These are phyloP conservation scores for Anaspis maculata DNA, from an alignment of 2,888 invertebrate genomes.

Conservation along the genomic window DNA sequence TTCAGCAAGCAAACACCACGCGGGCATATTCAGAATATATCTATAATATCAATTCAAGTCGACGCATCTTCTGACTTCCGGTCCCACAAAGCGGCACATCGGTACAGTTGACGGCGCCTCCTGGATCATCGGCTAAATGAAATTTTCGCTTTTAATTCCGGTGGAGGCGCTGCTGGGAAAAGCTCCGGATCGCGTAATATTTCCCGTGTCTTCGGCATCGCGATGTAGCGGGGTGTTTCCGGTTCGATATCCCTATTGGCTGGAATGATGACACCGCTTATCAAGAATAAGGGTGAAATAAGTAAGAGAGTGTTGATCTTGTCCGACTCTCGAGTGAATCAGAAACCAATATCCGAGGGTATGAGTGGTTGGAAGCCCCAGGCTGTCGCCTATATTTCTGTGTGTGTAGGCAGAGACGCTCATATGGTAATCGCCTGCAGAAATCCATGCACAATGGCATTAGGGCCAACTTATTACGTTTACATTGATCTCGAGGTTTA, in stretches of 20 bases:
- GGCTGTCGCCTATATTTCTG: slow-evolving; percentile 24
- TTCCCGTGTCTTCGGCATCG: too few species aligned
- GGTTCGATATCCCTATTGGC: too few species aligned
- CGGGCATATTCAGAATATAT: slow-evolving; percentile 12
- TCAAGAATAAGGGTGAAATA: slow-evolving; percentile 21
- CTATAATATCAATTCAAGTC: slow-evolving; percentile 11
- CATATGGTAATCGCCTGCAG: slow-evolving; percentile 44
- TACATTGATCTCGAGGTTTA: slow-evolving; percentile 45
- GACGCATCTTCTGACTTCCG: slow-evolving; percentile 13
- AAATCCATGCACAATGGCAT: slow-evolving; percentile 43
- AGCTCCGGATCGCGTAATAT: slow-evolving; percentile 6
- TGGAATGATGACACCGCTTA: slow-evolving; percentile 11
- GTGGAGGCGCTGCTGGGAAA: slow-evolving; percentile 4
- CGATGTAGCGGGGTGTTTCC: too few species aligned
- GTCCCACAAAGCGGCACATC: slow-evolving; percentile 10
- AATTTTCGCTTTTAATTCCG: slow-evolving; percentile 5
- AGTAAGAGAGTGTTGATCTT: slow-evolving; percentile 41
- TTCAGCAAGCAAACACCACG: slow-evolving; percentile 6
- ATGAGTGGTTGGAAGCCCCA: slow-evolving; percentile 33
- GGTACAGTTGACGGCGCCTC: too few species aligned
- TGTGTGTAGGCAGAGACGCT: slow-evolving; percentile 28
- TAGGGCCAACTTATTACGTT: slow-evolving; percentile 44
- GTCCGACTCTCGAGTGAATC: slow-evolving; percentile 41
- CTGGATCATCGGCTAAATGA: slow-evolving; percentile 3
- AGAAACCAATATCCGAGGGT: slow-evolving; percentile 42